Percentiles rank a stretch among this genome's conserved stretches.
These are phyloP conservation scores for Poeciliopsis infans DNA, from an alignment of 2,797 vertebrate species.

Conservation along the genomic window DNA sequence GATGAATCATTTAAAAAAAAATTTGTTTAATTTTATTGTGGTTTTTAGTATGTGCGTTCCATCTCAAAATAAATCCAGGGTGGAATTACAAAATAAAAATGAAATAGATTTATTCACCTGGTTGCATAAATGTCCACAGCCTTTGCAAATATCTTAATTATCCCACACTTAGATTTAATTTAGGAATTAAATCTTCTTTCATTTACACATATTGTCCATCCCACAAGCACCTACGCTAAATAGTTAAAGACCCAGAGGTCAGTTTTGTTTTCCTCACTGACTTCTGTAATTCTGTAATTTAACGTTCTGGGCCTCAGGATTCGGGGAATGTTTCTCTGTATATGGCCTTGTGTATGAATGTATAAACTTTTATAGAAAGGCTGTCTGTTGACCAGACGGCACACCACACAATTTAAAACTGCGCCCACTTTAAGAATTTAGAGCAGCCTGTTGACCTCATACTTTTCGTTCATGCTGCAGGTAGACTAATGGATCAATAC, in stretches of 20 bases:
- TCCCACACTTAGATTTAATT: neutral
- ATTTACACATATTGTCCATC: neutral
- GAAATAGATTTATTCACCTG: neutral
- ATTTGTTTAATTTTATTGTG: neutral
- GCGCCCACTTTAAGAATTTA: neutral
- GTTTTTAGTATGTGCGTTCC: neutral
- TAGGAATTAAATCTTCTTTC: neutral
- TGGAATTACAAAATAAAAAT: neutral
- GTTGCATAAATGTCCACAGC: neutral
- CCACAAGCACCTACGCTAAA: neutral
- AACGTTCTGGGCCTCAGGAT: neutral
- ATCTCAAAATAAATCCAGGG: neutral
- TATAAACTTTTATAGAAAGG: conserved; percentile 13
- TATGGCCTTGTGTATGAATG: conserved; percentile 12
- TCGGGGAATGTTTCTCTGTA: neutral
- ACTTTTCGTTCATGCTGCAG: conserved; percentile 3
- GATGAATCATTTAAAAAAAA: neutral
- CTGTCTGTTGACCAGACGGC: conserved; percentile 4
- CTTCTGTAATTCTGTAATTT: conserved; percentile 1
- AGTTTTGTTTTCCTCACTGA: conserved; percentile 13
- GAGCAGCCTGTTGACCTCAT: conserved; percentile 7
- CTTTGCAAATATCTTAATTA: neutral
- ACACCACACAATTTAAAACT: conserved; percentile 21
- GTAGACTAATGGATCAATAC: conserved; percentile 6
- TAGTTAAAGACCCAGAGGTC: conserved; percentile 7